phyloP scores from a whole-genome alignment of 2,888 invertebrate genomes.

The Sceliomorpha sp. region DNA sequence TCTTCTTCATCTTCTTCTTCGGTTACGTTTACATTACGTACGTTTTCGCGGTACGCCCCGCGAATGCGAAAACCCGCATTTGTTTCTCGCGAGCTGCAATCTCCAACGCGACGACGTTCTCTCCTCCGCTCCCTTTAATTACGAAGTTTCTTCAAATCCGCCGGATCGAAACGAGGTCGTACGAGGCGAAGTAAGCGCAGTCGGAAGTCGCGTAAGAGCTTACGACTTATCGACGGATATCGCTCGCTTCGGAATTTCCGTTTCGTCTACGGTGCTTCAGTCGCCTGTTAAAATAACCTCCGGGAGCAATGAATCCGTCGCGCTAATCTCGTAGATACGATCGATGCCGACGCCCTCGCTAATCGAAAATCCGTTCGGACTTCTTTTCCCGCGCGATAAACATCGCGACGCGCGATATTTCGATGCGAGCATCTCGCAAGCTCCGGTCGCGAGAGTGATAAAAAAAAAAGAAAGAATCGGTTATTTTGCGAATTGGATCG shows the following conservation, averaged over 20 bases:
- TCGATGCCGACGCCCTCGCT: conserved; percentile 33
- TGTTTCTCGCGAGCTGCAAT: too few relatives aligned
- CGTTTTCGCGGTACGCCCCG: too few relatives aligned
- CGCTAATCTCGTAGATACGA: conserved; percentile 48
- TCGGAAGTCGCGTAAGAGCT: conserved; percentile 50
- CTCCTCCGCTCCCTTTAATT: too few relatives aligned
- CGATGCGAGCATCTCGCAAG: too few relatives aligned
- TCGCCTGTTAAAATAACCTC: conserved; percentile 50
- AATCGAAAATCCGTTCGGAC: conserved; percentile 51
- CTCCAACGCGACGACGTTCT: too few relatives aligned
- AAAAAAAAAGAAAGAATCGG: too few relatives aligned
- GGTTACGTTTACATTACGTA: too few relatives aligned
- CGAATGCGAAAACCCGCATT: too few relatives aligned
- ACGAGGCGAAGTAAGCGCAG: conserved; percentile 24
- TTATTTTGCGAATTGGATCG: too few relatives aligned
- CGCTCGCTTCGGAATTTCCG: conserved; percentile 53
- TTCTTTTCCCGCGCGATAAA: conserved; percentile 37
- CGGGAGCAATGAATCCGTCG: conserved; percentile 53
- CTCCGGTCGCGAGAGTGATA: too few relatives aligned
- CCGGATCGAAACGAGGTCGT: conserved; percentile 36
- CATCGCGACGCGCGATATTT: conserved; percentile 30
- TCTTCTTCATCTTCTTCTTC: too few relatives aligned
- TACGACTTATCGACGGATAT: conserved; percentile 51
- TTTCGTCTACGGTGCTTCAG: conserved; percentile 44
- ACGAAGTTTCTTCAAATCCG: background rate